Conservation (phyloP, 2,113 vertebrate species). For the Coturnix japonica region DNA sequence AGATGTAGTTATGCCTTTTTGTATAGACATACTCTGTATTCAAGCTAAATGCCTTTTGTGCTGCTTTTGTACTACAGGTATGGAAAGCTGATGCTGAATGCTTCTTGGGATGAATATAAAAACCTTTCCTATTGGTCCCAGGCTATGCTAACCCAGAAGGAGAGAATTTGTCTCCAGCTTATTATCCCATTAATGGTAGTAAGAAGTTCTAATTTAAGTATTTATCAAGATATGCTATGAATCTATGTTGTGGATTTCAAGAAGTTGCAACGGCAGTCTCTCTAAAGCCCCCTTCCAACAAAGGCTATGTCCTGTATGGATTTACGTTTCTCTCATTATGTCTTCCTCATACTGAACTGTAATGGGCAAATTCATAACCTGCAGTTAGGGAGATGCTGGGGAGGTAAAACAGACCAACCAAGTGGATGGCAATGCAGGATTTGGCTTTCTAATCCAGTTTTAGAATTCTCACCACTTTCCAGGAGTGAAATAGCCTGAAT, state of each 20-base stretch:
- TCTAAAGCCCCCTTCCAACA: background rate
- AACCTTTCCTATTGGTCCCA: background rate
- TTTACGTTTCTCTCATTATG: background rate
- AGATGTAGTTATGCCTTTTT: background rate
- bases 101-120: rapidly evolving
- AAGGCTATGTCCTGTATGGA: background rate
- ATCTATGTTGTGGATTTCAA: background rate
- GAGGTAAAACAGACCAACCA: background rate
- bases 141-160: background rate
- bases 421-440: background rate
- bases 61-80: background rate
- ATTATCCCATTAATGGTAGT: background rate
- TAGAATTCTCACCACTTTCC: background rate
- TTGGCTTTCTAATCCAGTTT: background rate
- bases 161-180: background rate
- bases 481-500: background rate
- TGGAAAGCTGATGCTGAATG: background rate
- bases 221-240: background rate
- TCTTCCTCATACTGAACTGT: background rate
- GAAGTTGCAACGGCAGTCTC: background rate
- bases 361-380: background rate
- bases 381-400: background rate
- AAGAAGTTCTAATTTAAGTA: background rate
- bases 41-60: background rate
- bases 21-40: background rate